A percentile compares a stretch with the other conserved stretches of the same genome.
Conservation (phyloP, 1,140 invertebrate genomes). For the Elymnias hypermnestra region DNA sequence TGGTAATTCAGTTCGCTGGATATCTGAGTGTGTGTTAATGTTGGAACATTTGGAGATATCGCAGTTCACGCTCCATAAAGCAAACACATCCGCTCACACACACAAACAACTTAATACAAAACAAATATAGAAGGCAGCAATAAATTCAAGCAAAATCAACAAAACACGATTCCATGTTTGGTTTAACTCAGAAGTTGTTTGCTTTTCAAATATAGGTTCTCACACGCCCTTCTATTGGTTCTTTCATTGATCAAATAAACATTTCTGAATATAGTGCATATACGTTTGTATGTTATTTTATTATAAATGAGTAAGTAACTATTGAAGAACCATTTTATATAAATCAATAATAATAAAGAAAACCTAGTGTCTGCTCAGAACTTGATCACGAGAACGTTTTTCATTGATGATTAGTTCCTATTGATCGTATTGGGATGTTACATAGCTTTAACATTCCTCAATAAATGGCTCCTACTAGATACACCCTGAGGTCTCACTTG, state of each 20-base stretch:
- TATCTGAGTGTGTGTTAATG: constrained; percentile 25
- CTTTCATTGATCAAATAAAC: not conserved
- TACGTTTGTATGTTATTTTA: no score
- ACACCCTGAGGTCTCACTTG: no score
- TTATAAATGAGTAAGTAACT: no score
- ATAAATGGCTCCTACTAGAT: no score
- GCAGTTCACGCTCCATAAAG: constrained; percentile 52
- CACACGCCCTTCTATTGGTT: not conserved
- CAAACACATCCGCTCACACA: constrained; percentile 32
- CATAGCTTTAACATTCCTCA: no score
- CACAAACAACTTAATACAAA: constrained; percentile 36
- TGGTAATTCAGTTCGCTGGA: not conserved
- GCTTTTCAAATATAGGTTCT: constrained; percentile 24
- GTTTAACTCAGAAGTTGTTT: constrained; percentile 34
- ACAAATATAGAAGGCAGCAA: constrained; percentile 32
- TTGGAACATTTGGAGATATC: constrained; percentile 40
- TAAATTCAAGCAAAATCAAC: constrained; percentile 35
- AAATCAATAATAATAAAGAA: no score
- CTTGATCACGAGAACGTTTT: no score
- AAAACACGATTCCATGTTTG: constrained; percentile 34
- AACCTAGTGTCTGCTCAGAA: no score
- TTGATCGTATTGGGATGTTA: no score
- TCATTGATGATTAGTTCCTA: no score
- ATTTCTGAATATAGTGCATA: not conserved
- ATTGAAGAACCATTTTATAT: no score